Percentiles rank a stretch among this genome's conserved stretches.
Evolutionary conservation across 2,113 vertebrate species (phyloP).

Genomic region (Nothobranchius furzeri): DNA sequence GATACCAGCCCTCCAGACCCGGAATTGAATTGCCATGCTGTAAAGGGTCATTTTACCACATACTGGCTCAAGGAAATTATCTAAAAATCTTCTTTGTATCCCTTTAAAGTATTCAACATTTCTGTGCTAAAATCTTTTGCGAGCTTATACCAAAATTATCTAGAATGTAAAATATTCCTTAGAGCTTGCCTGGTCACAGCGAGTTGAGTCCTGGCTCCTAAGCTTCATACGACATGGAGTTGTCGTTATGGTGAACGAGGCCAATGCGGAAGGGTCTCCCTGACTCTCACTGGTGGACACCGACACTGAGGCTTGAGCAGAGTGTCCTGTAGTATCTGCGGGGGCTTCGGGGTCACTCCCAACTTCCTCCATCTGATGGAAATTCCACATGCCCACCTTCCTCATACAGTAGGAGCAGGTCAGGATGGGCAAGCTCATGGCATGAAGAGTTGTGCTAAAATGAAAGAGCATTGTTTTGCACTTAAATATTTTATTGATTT

Average conservation of each 20-base stretch:
- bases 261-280: conserved; percentile 59
- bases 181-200: conserved; percentile 82
- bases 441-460: conserved; percentile 73
- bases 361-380: conserved; percentile 85
- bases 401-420: conserved; percentile 90
- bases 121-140: no score
- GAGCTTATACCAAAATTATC: no score
- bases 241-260: conserved; percentile 76
- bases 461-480: not conserved
- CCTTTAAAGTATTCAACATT: no score
- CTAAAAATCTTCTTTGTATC: no score
- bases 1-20: no score
- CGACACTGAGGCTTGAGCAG: conserved; percentile 4
- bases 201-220: conserved; percentile 84
- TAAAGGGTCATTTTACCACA: no score
- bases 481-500: not conserved
- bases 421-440: conserved; percentile 83
- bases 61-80: no score
- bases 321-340: conserved; percentile 31
- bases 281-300: conserved; percentile 55
- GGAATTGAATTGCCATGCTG: no score
- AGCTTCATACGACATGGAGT: conserved; percentile 90
- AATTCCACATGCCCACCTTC: conserved; percentile 92
- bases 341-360: conserved; percentile 48
- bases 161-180: not conserved